Evolutionary conservation across 2,797 vertebrate species (phyloP).

Genomic region (Geotrypetes seraphini): DNA sequence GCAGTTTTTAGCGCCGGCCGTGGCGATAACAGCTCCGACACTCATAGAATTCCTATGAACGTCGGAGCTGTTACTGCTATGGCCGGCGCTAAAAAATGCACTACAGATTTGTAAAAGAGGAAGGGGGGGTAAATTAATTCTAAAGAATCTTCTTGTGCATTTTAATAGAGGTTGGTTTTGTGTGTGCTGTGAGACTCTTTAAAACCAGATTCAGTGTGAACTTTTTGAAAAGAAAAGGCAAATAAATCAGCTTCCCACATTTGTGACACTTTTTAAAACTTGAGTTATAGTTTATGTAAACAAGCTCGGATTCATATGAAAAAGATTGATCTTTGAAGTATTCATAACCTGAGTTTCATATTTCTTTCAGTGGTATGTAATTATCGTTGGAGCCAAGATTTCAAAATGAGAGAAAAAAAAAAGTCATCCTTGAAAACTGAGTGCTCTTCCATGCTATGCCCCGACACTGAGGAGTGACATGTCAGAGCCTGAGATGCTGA

Average conservation of each 20-base stretch:
- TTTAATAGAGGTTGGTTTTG: too few relatives aligned
- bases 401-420: conserved; percentile 12
- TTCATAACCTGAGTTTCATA: conserved; percentile 18
- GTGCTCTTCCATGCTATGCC: too few relatives aligned
- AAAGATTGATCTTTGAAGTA: conserved; percentile 16
- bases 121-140: too few relatives aligned
- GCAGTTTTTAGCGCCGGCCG: too few relatives aligned
- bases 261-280: conserved; percentile 17
- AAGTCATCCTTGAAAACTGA: conserved; percentile 13
- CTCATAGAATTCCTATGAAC: too few relatives aligned
- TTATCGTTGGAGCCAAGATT: conserved; percentile 10
- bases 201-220: conserved; percentile 7
- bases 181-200: conserved; percentile 8
- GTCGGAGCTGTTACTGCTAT: too few relatives aligned
- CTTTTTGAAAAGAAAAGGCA: conserved; percentile 9
- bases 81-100: too few relatives aligned
- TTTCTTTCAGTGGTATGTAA: conserved; percentile 20
- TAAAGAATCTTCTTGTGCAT: too few relatives aligned
- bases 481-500: conserved; percentile 13
- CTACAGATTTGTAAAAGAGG: too few relatives aligned
- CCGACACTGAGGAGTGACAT: too few relatives aligned
- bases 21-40: too few relatives aligned
- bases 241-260: conserved; percentile 14
- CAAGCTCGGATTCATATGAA: conserved; percentile 20
- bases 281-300: conserved; percentile 22